Evolutionary conservation across 2,113 vertebrate genomes (phyloP), one percentile per base, ranked within the genome.

Genomic region (Ciconia maguari): DNA sequence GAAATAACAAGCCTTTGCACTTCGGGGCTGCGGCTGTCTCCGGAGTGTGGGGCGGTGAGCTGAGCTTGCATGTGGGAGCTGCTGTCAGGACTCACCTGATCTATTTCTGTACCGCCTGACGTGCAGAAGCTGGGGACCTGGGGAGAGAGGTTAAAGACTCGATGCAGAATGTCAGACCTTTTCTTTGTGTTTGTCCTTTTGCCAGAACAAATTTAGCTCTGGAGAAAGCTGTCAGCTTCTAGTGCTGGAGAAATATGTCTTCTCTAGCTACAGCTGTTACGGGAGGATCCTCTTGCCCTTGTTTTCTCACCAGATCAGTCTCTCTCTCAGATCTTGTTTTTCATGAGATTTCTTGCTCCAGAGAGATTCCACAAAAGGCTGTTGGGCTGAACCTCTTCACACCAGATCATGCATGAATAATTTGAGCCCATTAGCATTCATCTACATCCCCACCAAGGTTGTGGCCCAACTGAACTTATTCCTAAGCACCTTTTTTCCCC

Each of bases 91-190:
- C 38, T 48, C 48, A 24, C 65, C 54, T 68, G 55, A 32, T 54
- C 34, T 79, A 2, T 7, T 9, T 20, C 46, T 8, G 21, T 16
- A 11, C 46, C 0, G 0, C 38, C 44, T 83, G 71, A 49, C 1
- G 1, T 49, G 74, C 81, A 62, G 65, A 49, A 51, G 46, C 76
- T 83, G 83, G 27, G n/a, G 41, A 32, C n/a, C 3, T 0, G 0
- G 20, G 5, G 16, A 48, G 6, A 25, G 71, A 46, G 64, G 72
- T 68, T 20, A 71, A 62, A 62, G 64, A 11, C 79, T 92, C 3
- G 0, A 41, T 65, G 71, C 83, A 65, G 41, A 71, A 66, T 64
- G 69, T 69, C 81, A 93, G 52, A 60, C 61, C 79, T 77, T 49
- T 79, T 57, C 62, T 74, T 89, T 44, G 17, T 36, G 48, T 79